phyloP scores from a whole-genome alignment of 2,888 invertebrate species.

The Marasmarcha lunaedactyla region DNA sequence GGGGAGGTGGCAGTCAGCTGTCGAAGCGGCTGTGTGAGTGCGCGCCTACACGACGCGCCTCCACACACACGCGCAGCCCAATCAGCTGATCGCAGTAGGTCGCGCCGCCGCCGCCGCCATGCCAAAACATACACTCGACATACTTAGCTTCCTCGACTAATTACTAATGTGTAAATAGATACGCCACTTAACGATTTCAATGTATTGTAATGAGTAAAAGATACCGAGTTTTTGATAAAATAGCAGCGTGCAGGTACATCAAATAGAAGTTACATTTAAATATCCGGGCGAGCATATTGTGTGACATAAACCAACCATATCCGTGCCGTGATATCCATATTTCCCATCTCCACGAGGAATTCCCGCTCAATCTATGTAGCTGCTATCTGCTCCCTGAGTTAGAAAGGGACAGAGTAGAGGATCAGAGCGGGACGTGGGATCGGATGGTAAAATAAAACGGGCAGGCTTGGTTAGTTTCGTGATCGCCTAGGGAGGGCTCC shows the following conservation, averaged over 20 bases:
- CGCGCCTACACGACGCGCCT: slow-evolving; percentile 6
- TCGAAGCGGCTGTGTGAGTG: not conserved
- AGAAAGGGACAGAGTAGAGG: slow-evolving; percentile 24
- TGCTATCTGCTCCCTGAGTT: too few relatives aligned
- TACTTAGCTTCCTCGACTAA: not conserved
- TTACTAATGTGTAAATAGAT: not conserved
- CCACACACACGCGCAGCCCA: slow-evolving; percentile 27
- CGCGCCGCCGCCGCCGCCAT: slow-evolving; percentile 17
- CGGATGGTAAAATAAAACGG: slow-evolving; percentile 51
- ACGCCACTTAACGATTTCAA: not conserved
- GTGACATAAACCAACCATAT: too few relatives aligned
- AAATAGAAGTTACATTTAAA: too few relatives aligned
- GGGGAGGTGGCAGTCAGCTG: not conserved
- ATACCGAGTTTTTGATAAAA: too few relatives aligned
- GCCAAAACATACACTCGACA: slow-evolving; percentile 3
- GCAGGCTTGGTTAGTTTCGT: slow-evolving; percentile 64
- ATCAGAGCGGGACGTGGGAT: slow-evolving; percentile 45
- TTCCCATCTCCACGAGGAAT: too few relatives aligned
- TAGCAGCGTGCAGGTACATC: too few relatives aligned
- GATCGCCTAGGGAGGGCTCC: slow-evolving; percentile 65
- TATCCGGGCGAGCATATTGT: too few relatives aligned
- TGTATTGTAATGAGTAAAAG: too few relatives aligned
- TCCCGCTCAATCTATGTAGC: too few relatives aligned
- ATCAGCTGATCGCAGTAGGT: slow-evolving; percentile 61
- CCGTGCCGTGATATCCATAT: too few relatives aligned